phyloP scores from a whole-genome alignment of 2,888 invertebrate species.

The Mesorhabditis sp. region DNA sequence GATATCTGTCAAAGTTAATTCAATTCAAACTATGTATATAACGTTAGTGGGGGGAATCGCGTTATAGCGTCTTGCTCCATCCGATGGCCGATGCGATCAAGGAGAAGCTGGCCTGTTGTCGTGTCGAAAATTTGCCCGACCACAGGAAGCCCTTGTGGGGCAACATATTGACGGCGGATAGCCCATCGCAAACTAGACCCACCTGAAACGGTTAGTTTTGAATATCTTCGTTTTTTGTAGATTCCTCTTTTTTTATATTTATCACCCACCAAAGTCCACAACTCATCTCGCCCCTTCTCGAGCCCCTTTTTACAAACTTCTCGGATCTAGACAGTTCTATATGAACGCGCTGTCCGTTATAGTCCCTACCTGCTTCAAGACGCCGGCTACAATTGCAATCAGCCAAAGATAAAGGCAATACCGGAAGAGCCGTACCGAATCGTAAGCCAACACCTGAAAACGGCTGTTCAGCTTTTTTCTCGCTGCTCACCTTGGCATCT shows the following conservation, averaged over 20 bases:
- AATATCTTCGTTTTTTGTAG: conserved; percentile 6
- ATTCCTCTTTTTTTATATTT: no score
- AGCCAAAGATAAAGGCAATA: conserved; percentile 49
- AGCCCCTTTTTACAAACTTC: background rate
- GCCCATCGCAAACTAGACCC: conserved; percentile 40
- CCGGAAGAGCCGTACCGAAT: conserved; percentile 36
- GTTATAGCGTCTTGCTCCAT: conserved; percentile 34
- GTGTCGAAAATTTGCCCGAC: conserved; percentile 41
- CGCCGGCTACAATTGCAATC: conserved; percentile 36
- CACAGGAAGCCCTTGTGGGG: conserved; percentile 36
- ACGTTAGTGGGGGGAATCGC: background rate
- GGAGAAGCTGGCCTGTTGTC: conserved; percentile 40
- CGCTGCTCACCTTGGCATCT: conserved; percentile 32
- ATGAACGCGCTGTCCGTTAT: background rate
- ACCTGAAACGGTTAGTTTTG: conserved; percentile 11
- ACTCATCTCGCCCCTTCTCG: conserved; percentile 8
- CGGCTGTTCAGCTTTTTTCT: background rate
- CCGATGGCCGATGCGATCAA: conserved; percentile 49
- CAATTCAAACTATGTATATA: no score
- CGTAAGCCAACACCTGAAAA: conserved; percentile 24
- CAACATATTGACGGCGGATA: conserved; percentile 40
- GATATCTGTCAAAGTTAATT: no score
- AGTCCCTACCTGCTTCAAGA: conserved; percentile 22
- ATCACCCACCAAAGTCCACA: background rate
- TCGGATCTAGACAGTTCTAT: background rate